Conservation (phyloP, 2,888 invertebrate species). For the Iphiclides podalirius region DNA sequence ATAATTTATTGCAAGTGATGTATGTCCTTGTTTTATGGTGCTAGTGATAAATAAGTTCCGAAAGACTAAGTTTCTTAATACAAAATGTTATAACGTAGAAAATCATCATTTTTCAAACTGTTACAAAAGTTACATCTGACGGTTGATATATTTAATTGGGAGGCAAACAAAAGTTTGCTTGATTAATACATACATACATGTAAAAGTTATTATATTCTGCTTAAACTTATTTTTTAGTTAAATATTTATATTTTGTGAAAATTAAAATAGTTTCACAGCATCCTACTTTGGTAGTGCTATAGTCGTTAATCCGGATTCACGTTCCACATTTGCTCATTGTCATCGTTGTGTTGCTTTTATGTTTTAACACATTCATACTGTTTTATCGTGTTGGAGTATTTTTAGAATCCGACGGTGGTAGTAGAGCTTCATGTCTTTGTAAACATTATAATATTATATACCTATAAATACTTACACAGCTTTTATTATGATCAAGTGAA, state of each 20-base stretch:
- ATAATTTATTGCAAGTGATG: constrained; percentile 20
- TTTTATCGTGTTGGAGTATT: constrained; percentile 75
- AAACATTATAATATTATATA: constrained; percentile 52
- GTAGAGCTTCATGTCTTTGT: constrained; percentile 59
- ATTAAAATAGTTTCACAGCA: neutral
- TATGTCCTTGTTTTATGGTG: constrained; percentile 23
- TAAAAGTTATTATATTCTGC: constrained; percentile 12
- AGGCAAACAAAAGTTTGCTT: constrained; percentile 7
- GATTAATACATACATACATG: constrained; percentile 9
- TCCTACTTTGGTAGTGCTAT: constrained; percentile 34
- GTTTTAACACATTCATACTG: constrained; percentile 66
- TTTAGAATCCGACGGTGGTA: constrained; percentile 68
- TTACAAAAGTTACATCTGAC: neutral
- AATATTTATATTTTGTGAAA: neutral
- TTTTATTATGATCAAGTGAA: constrained; percentile 37
- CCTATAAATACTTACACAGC: constrained; percentile 36
- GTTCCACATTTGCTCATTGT: constrained; percentile 60
- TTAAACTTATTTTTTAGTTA: constrained; percentile 6
- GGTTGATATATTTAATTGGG: neutral
- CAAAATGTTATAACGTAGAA: neutral
- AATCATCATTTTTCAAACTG: neutral
- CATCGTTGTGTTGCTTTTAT: constrained; percentile 62
- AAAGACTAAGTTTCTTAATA: constrained; percentile 13
- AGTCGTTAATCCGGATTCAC: constrained; percentile 63
- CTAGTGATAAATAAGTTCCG: constrained; percentile 22